Conservation (phyloP, 2,797 vertebrate species). For the Sus cebifrons region DNA sequence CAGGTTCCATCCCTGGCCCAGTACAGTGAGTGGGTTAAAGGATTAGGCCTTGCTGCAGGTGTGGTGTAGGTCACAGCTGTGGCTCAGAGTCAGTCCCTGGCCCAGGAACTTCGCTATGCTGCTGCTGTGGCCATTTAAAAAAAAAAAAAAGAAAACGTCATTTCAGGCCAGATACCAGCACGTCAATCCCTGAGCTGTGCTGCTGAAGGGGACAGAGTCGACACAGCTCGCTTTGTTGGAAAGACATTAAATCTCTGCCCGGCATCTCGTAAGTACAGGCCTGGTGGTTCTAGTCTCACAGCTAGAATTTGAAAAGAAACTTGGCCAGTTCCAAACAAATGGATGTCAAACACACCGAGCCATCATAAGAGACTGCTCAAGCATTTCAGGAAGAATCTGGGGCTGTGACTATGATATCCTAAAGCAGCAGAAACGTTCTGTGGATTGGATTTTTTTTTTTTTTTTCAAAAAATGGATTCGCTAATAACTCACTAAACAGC, state of each 20-base stretch:
- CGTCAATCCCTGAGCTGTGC: background rate
- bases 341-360: accelerated
- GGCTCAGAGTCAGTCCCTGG: no score
- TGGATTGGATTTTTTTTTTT: background rate
- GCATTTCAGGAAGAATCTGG: background rate
- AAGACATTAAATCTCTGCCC: background rate
- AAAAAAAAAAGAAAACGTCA: background rate
- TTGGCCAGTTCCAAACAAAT: background rate
- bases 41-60: no score
- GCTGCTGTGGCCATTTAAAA: no score
- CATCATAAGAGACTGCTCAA: accelerated
- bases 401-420: background rate
- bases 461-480: background rate
- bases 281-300: background rate
- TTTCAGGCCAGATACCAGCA: background rate
- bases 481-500: background rate
- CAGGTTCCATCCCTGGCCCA: no score
- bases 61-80: no score
- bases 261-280: accelerated
- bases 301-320: background rate
- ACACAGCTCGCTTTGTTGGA: background rate
- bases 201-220: no score
- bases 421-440: background rate
- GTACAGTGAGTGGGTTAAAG: no score
- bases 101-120: no score